Evolutionary conservation across 2,888 invertebrate genomes (phyloP).

Genomic region (Lampropteryx suffumata): DNA sequence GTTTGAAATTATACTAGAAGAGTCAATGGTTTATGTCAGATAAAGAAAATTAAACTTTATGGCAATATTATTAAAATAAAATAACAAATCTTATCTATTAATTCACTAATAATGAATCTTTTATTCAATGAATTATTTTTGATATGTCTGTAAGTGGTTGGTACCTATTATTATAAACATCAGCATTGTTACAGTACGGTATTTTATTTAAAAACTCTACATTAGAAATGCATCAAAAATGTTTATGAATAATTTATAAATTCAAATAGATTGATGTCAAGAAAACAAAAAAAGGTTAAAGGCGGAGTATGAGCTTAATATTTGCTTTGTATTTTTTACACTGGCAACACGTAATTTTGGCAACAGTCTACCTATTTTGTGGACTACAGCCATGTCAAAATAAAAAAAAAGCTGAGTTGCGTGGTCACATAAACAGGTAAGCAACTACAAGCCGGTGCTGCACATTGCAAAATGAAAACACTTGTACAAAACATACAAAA

Average conservation of each 20-base stretch:
- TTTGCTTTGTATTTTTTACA: slow-evolving; percentile 8
- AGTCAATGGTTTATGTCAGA: slow-evolving; percentile 60
- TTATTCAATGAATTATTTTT: slow-evolving; percentile 21
- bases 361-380: background rate
- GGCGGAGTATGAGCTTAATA: slow-evolving; percentile 20
- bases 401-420: slow-evolving; percentile 44
- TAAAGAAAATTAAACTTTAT: slow-evolving; percentile 52
- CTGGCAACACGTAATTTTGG: slow-evolving; percentile 8
- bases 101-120: slow-evolving; percentile 22
- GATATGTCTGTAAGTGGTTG: slow-evolving; percentile 35
- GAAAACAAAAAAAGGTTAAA: no score
- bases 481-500: slow-evolving; percentile 56
- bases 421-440: slow-evolving; percentile 53
- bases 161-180: slow-evolving; percentile 5
- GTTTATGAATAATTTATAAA: slow-evolving; percentile 15
- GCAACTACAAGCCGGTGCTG: slow-evolving; percentile 75
- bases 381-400: slow-evolving; percentile 38
- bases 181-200: slow-evolving; percentile 6
- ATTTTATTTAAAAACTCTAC: slow-evolving; percentile 17
- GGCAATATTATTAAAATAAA: slow-evolving; percentile 59
- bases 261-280: slow-evolving; percentile 6
- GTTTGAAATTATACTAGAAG: slow-evolving; percentile 52
- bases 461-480: slow-evolving; percentile 60
- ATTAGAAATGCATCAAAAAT: slow-evolving; percentile 34
- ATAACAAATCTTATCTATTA: slow-evolving; percentile 29